Evolutionary conservation across 2,888 invertebrate species (phyloP), one percentile per base, ranked within the genome.

Genomic region (Eustalomyia histrio): DNA sequence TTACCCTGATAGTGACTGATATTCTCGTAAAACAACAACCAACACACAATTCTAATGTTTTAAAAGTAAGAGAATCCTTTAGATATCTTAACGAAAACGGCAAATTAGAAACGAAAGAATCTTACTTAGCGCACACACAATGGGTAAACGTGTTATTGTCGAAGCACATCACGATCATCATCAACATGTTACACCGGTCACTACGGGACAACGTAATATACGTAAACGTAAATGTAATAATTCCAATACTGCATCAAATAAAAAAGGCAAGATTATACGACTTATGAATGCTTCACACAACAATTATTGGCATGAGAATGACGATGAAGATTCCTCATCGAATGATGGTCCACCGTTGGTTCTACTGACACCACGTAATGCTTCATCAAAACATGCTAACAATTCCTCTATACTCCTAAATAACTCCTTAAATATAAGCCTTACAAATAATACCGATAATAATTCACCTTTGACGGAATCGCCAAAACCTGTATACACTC

Each of bases 401-500:
- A 85, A 85, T 78, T 84, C 85, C 39, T 85, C 85, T 18, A 79
- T 87, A 68, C 78, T 86, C 5, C 73, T 89, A 2, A 87, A 86
- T 29, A 74, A 84, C 76, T 85, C 84, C 35, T 47, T 84, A 52
- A 83, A 83, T 65, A 14, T 84, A 33, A 75, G 72, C 47, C 63
- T 76, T 16, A 69, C 78, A 16, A 69, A 71, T 47, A 64, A 61
- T 39, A 78, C 80, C 18, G 76, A 65, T 39, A 75, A 69, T n/a
- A 81, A 80, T 67, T 83, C 82, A 8, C 53, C 84, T 7, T 14
- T 85, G 7, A 88, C 85, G n/a, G 90, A 90, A 24, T 90, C 90
- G 7, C 90, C 90, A 14, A 89, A 90, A 61, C 90, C 90, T 53
- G 89, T 89, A 12, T 93, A 93, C 39, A 87, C 93, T 21, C 90